Evolutionary conservation across 2,888 invertebrate species (phyloP), one percentile per base, ranked within the genome.

Genomic region (Pachymerium ferrugineum): DNA sequence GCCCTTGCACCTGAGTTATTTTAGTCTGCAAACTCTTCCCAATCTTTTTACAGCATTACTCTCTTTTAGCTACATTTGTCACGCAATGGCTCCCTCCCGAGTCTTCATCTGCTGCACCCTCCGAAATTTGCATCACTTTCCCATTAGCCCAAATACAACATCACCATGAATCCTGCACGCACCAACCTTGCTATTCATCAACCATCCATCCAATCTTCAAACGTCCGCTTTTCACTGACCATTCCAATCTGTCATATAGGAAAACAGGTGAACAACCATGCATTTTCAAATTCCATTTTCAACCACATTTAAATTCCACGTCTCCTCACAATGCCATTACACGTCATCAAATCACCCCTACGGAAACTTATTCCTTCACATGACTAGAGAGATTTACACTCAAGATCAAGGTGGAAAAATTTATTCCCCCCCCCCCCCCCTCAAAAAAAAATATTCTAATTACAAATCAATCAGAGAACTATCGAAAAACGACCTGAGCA

Each of bases 81-180:
- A 62, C 62, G 5, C 10, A 62, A 4, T 28, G 28, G 28, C 62
- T 62, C 62, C 62, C 62, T 25, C 5, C 62, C 10, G 47, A 62
- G 62, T 28, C 62, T 62, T 62, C 62, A 62, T 62, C 28, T 3
- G 62, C 22, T 62, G 62, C 62, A 62, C 62, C 62, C 62, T 62
- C 62, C 25, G n/a, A 62, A 62, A 62, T 62, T 62, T 62, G 62
- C 62, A 62, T 62, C n/a, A 62, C 28, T 62, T 62, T 62, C 62
- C 25, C 62, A 62, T 62, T 62, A 62, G 62, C 28, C 62, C 25
- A 28, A 25, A 62, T 62, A 25, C 62, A 62, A 62, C 62, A 62
- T 62, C 62, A 62, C 62, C 62, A 62, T 62, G 62, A 62, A 62
- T 62, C 62, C 62, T 38, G n/a, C 38, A 38, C 38, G 38, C 14